Evolutionary conservation across 1,140 invertebrate genomes (phyloP), one percentile per base, ranked within the genome.

Genomic region (Nixonia krombeini): DNA sequence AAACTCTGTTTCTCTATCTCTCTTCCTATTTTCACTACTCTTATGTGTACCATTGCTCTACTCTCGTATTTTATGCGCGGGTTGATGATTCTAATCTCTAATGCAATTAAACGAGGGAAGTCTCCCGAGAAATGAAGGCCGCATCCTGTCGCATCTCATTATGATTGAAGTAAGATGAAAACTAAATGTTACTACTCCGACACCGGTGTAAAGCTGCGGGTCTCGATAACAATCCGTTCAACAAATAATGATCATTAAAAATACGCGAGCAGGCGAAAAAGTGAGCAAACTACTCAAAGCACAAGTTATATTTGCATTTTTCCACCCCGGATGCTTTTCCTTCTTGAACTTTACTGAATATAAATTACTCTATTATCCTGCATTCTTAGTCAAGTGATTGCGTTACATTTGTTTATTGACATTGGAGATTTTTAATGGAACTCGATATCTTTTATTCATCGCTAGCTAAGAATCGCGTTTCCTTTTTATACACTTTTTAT

Each of bases 81-180:
- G 46, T 61, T 67, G 37, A 51, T 47, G 49, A 67, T 29, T 59
- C 56, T 59, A 59, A 67, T 56, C 46, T 40, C 37, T 67, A 67
- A 67, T 47, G 64, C 57, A 67, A 61, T 59, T 50, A 57, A 61
- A 52, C 47, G 57, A 52, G 64, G 64, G 21, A 57, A 35, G 21
- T 57, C 29, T 46, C 56, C 61, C 49, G 46, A 56, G 51, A 61
- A 56, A 52, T 51, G 45, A 59, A 59, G 51, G 56, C 55, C 64
- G 56, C 51, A 56, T 59, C 64, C 64, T 67, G 64, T 67, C 56
- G 64, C 59, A 42, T 38, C 29, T 37, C 23, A 56, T 46, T 58
- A 50, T 13, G 16, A 45, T 62, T 31, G 25, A 46, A 52, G 10
- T 21, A 46, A 59, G 38, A 47, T 58, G 57, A 56, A 51, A 50